These are phyloP conservation scores for Drosophila nasuta DNA, from an alignment of 1,140 invertebrate genomes.

Conservation along the genomic window DNA sequence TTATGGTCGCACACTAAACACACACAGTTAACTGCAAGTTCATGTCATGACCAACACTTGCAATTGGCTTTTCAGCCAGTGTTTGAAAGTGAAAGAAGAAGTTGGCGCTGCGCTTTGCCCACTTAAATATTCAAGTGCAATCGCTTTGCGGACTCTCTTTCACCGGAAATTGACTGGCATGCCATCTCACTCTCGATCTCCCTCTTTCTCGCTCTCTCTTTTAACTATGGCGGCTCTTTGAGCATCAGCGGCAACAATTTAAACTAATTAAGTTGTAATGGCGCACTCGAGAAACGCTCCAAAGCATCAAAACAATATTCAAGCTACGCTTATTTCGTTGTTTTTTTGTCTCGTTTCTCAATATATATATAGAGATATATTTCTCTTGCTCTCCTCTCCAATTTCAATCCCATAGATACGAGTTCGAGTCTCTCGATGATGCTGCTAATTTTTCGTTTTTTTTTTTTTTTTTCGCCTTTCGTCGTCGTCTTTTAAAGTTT, in stretches of 20 bases:
- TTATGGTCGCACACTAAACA: slow-evolving; percentile 15
- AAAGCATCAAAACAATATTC: slow-evolving; percentile 52
- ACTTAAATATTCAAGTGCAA: slow-evolving; percentile 46
- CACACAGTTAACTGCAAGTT: slow-evolving; percentile 31
- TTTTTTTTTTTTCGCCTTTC: background rate
- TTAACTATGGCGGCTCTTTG: slow-evolving; percentile 55
- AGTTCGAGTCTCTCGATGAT: slow-evolving; percentile 56
- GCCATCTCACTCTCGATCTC: background rate
- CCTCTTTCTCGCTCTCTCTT: background rate
- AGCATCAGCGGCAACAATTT: slow-evolving; percentile 68
- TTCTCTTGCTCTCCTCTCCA: slow-evolving; percentile 22
- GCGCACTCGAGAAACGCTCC: slow-evolving; percentile 69
- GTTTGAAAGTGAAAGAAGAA: slow-evolving; percentile 48
- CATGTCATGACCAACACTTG: slow-evolving; percentile 48
- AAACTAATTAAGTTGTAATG: slow-evolving; percentile 83
- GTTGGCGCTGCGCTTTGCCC: slow-evolving; percentile 16
- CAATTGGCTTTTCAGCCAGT: slow-evolving; percentile 18
- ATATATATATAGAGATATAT: background rate
- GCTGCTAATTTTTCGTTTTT: slow-evolving; percentile 68
- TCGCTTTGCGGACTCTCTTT: slow-evolving; percentile 42
- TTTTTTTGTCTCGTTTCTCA: slow-evolving; percentile 9
- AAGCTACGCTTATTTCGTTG: slow-evolving; percentile 43
- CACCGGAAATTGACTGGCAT: slow-evolving; percentile 57
- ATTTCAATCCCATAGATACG: slow-evolving; percentile 21
- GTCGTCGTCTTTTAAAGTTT: slow-evolving; percentile 51